Percentiles rank a stretch among this genome's conserved stretches.
Evolutionary conservation across 2,888 invertebrate genomes (phyloP).

Genomic region (Physocephala rufipes): DNA sequence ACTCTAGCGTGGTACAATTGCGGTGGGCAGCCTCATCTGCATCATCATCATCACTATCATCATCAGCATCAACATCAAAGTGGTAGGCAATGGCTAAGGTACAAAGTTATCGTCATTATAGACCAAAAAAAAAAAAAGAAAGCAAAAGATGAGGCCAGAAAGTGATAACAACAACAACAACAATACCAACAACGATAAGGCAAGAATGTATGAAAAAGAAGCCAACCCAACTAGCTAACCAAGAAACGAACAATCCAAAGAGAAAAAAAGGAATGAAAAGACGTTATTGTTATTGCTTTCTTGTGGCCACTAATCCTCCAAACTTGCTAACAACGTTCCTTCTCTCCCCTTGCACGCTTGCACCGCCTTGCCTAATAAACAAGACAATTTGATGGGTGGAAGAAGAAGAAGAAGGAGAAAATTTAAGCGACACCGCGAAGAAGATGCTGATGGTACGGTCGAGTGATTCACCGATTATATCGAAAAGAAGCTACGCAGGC

Average conservation of each 20-base stretch:
- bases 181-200: background rate
- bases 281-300: background rate
- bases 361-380: background rate
- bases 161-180: background rate
- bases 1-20: background rate
- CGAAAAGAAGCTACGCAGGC: background rate
- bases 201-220: conserved; percentile 8
- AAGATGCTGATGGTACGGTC: conserved; percentile 9
- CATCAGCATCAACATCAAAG: background rate
- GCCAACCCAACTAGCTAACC: background rate
- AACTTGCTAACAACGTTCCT: conserved; percentile 14
- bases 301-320: conserved; percentile 31
- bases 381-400: background rate
- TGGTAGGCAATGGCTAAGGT: background rate
- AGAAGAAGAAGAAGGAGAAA: background rate
- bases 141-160: background rate
- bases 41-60: background rate
- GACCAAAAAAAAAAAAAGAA: background rate
- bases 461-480: conserved; percentile 24
- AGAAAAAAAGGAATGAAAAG: conserved; percentile 20
- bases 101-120: background rate
- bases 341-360: no score
- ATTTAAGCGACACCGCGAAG: background rate
- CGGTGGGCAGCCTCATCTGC: no score
- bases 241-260: background rate